Conservation (phyloP, 2,797 vertebrate genomes). For the Tragelaphus oryx region DNA sequence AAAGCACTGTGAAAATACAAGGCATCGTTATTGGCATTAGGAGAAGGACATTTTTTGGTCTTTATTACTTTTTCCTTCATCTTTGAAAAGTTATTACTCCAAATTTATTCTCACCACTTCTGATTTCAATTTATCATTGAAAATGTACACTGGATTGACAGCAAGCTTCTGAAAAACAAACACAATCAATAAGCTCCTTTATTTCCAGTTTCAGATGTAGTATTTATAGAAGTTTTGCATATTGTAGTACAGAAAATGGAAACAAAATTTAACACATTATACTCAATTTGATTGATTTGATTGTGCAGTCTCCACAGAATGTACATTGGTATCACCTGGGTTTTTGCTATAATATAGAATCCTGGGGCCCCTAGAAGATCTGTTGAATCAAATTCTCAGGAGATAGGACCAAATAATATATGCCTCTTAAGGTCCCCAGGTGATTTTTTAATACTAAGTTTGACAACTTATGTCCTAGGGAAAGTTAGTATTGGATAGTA, state of each 20-base stretch:
- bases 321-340: not conserved
- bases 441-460: not conserved
- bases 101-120: not conserved
- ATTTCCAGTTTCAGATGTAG: not conserved
- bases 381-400: not conserved
- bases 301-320: not conserved
- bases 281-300: not conserved
- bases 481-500: not conserved
- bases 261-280: not conserved
- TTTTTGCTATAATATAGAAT: not conserved
- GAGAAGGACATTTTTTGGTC: not conserved
- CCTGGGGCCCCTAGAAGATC: not conserved
- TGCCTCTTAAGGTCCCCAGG: not conserved
- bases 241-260: not conserved
- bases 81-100: not conserved
- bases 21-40: not conserved
- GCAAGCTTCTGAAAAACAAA: not conserved
- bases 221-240: not conserved
- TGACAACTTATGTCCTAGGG: not conserved
- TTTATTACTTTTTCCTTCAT: conserved; percentile 29
- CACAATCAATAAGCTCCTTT: not conserved
- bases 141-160: not conserved
- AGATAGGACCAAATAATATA: not conserved
- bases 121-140: conserved; percentile 10
- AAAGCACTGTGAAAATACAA: not conserved